Percentiles rank a stretch among this genome's conserved stretches.
phyloP scores from a whole-genome alignment of 2,797 vertebrate genomes.

The Ctenochaetus hawaiiensis region DNA sequence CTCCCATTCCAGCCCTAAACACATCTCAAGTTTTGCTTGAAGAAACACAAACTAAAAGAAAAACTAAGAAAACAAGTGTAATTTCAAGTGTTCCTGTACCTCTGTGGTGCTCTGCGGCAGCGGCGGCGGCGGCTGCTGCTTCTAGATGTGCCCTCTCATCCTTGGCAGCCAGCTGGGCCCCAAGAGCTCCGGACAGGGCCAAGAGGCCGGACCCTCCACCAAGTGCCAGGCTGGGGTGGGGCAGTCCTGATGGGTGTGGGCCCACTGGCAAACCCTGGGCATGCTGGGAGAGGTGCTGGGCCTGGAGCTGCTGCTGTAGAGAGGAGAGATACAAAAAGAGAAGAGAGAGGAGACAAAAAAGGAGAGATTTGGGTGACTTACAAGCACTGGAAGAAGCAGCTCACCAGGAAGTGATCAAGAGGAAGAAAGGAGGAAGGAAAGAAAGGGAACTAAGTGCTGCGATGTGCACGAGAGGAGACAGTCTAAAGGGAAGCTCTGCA shows the following conservation, averaged over 20 bases:
- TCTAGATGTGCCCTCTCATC: slow-evolving; percentile 91
- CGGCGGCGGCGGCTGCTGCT: slow-evolving; percentile 70
- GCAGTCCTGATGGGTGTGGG: slow-evolving; percentile 89
- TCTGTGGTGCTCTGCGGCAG: slow-evolving; percentile 88
- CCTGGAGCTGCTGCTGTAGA: slow-evolving; percentile 92
- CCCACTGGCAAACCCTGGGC: slow-evolving; percentile 90
- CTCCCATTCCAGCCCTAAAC: slow-evolving; percentile 10
- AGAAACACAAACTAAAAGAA: neutral
- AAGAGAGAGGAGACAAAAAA: slow-evolving; percentile 31
- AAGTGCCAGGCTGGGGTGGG: slow-evolving; percentile 86
- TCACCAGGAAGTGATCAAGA: slow-evolving; percentile 46
- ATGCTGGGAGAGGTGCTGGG: slow-evolving; percentile 93
- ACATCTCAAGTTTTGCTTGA: slow-evolving; percentile 19
- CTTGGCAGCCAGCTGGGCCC: slow-evolving; percentile 90
- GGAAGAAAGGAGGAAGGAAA: slow-evolving; percentile 48
- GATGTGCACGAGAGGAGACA: slow-evolving; percentile 59
- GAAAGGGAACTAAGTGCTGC: slow-evolving; percentile 70
- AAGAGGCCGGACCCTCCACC: slow-evolving; percentile 89
- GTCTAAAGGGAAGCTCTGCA: slow-evolving; percentile 27
- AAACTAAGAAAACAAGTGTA: slow-evolving; percentile 2
- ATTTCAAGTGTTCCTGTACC: slow-evolving; percentile 74
- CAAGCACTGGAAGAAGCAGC: slow-evolving; percentile 38
- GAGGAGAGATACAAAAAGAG: slow-evolving; percentile 34
- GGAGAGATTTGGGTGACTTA: slow-evolving; percentile 70
- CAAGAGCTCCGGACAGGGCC: slow-evolving; percentile 90